These are phyloP conservation scores for Tyrannus savana DNA, from an alignment of 2,113 vertebrate species.

Conservation along the genomic window DNA sequence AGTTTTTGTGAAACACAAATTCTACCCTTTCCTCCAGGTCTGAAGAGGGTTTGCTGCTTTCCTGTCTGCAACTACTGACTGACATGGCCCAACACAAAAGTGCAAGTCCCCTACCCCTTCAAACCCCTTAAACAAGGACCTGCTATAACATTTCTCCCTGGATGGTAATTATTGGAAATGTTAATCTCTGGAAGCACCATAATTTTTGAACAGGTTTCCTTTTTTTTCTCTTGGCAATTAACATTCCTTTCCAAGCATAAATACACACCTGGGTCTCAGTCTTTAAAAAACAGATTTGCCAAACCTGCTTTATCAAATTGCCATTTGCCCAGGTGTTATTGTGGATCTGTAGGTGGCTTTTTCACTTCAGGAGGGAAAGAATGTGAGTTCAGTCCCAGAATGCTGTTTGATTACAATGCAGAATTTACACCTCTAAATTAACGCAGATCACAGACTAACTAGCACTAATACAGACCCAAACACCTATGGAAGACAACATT, in stretches of 20 bases:
- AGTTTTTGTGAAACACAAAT: neutral
- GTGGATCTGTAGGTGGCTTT: neutral
- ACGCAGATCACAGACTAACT: slow-evolving; percentile 1
- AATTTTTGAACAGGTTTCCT: neutral
- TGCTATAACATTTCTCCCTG: neutral
- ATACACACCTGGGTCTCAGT: neutral
- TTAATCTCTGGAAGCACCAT: neutral
- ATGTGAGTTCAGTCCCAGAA: neutral
- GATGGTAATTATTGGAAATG: neutral
- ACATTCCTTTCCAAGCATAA: neutral
- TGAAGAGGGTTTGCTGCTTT: neutral
- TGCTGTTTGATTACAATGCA: slow-evolving; percentile 15
- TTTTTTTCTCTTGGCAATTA: neutral
- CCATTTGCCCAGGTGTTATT: neutral
- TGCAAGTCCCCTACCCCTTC: neutral
- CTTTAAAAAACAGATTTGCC: neutral
- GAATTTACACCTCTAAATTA: slow-evolving; percentile 45
- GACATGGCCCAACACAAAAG: neutral
- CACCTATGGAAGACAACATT: slow-evolving; percentile 6
- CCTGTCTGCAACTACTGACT: neutral
- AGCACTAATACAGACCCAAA: slow-evolving; percentile 10
- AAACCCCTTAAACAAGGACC: neutral
- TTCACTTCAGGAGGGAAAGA: neutral
- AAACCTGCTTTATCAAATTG: neutral
- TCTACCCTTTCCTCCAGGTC: neutral